These are phyloP conservation scores for Teleopsis dalmanni DNA, from an alignment of 1,140 invertebrate genomes.

Conservation along the genomic window DNA sequence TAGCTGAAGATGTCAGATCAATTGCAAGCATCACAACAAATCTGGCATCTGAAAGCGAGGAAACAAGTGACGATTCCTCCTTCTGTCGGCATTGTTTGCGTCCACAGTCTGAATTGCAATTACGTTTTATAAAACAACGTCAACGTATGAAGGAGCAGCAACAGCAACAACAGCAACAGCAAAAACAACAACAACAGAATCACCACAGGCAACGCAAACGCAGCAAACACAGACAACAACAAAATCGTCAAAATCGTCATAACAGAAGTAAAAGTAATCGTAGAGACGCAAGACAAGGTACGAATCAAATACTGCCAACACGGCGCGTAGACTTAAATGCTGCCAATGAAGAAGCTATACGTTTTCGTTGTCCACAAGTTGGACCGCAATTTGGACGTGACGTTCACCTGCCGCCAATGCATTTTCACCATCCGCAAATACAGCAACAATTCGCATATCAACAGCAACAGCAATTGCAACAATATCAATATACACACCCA, in stretches of 20 bases:
- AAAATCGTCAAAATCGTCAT: not conserved
- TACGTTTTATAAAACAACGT: conserved; percentile 13
- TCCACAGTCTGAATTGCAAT: conserved; percentile 22
- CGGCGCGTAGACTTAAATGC: conserved; percentile 19
- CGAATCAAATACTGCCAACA: not conserved
- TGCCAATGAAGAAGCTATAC: conserved; percentile 33
- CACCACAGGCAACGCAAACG: conserved; percentile 8
- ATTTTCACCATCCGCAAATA: conserved; percentile 35
- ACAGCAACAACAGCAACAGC: conserved; percentile 4
- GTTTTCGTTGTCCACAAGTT: conserved; percentile 39
- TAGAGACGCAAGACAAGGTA: not conserved
- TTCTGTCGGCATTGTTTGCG: conserved; percentile 33
- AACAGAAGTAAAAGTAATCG: not conserved
- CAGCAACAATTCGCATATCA: conserved; percentile 14
- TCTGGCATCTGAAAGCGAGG: not conserved
- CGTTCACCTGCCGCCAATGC: conserved; percentile 31
- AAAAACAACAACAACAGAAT: conserved; percentile 11
- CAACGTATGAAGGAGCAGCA: conserved; percentile 20
- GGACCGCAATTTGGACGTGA: conserved; percentile 37
- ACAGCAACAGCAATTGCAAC: conserved; percentile 10
- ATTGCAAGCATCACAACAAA: not conserved
- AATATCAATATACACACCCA: conserved; percentile 14
- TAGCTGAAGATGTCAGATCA: not conserved
- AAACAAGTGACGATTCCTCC: conserved; percentile 5
- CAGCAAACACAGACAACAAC: not conserved